These are phyloP conservation scores for Pristionchus pacificus DNA, from an alignment of 1,140 invertebrate genomes.

Conservation along the genomic window DNA sequence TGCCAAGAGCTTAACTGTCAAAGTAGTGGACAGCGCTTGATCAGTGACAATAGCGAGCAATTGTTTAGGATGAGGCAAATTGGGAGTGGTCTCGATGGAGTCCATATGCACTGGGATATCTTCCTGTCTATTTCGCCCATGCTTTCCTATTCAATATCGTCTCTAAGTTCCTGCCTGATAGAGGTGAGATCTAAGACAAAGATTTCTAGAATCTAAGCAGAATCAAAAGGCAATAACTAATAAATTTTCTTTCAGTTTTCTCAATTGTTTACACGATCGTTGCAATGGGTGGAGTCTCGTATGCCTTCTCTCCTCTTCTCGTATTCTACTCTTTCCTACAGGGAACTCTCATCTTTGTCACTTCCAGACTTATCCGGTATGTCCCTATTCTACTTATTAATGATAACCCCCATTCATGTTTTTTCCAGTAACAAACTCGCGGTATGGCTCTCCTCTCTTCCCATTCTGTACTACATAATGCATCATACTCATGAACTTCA, in stretches of 20 bases:
- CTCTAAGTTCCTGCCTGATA: conserved; percentile 27
- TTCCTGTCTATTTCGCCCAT: conserved; percentile 44
- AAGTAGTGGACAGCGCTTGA: conserved; percentile 6
- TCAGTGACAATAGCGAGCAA: no score
- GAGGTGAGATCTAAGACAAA: not conserved
- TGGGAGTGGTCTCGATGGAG: conserved; percentile 55
- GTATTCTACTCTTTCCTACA: conserved; percentile 43
- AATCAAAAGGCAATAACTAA: no score
- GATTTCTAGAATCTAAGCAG: not conserved
- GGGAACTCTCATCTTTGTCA: conserved; percentile 44
- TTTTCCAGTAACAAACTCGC: conserved; percentile 37
- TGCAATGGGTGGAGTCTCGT: conserved; percentile 24
- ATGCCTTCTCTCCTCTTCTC: conserved; percentile 45
- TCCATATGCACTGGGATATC: conserved; percentile 43
- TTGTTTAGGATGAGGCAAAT: conserved; percentile 50
- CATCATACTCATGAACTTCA: conserved; percentile 39
- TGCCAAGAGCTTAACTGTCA: not conserved
- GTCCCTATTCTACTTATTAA: not conserved
- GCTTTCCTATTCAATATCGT: conserved; percentile 50
- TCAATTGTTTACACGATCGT: conserved; percentile 40
- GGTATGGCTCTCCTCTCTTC: conserved; percentile 52
- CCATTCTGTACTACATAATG: conserved; percentile 52
- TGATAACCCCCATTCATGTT: not conserved
- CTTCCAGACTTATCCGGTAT: conserved; percentile 41
- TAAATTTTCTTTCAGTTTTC: conserved; percentile 16